phyloP scores from a whole-genome alignment of 2,888 invertebrate genomes.

The Merodon equestris region DNA sequence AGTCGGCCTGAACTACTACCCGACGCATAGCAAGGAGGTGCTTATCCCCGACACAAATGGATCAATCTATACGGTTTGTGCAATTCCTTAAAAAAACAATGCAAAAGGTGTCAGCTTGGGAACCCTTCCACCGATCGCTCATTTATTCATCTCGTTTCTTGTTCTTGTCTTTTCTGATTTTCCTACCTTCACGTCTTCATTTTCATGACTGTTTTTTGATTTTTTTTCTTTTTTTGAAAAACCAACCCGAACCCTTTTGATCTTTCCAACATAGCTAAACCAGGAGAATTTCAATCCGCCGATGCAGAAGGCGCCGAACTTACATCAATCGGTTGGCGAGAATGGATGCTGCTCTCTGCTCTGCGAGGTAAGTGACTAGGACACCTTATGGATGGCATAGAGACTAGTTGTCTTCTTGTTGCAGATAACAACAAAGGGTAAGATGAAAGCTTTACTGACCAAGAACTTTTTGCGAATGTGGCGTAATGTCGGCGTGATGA shows the following conservation, averaged over 20 bases:
- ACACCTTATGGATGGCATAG: background rate
- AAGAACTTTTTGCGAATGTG: conserved; percentile 95
- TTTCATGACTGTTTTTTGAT: conserved; percentile 40
- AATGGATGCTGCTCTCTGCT: conserved; percentile 75
- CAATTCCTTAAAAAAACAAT: conserved; percentile 27
- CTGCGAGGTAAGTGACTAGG: conserved; percentile 71
- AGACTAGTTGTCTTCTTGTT: background rate
- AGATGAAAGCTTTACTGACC: conserved; percentile 89
- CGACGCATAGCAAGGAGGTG: conserved; percentile 89
- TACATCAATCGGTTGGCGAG: conserved; percentile 72
- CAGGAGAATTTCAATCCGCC: conserved; percentile 75
- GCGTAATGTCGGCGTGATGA: conserved; percentile 94
- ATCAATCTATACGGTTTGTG: conserved; percentile 77
- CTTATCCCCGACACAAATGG: conserved; percentile 88
- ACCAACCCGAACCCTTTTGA: conserved; percentile 45
- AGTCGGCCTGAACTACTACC: conserved; percentile 91
- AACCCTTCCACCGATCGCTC: too few species aligned
- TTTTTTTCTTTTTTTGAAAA: conserved; percentile 44
- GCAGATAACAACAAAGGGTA: conserved; percentile 88
- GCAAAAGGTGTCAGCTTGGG: conserved; percentile 4
- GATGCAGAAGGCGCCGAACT: conserved; percentile 72
- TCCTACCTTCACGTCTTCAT: conserved; percentile 7
- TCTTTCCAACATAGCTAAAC: conserved; percentile 72
- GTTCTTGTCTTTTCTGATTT: background rate
- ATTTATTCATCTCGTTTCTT: background rate